These are phyloP conservation scores for Melitaea athalia DNA, from an alignment of 2,888 invertebrate genomes.

Conservation along the genomic window DNA sequence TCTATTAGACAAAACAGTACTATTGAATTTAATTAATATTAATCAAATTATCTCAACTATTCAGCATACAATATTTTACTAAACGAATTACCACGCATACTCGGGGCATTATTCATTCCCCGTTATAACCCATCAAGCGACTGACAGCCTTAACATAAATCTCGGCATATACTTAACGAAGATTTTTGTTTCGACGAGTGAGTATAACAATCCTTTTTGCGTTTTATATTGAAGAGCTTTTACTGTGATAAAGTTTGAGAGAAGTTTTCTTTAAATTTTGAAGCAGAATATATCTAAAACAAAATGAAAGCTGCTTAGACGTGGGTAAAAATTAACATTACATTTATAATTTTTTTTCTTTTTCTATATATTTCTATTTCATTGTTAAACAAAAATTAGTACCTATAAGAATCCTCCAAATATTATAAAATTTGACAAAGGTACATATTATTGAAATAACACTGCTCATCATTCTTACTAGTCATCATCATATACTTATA, in stretches of 20 bases:
- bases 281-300: background rate
- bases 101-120: conserved; percentile 25
- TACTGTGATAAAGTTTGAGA: conserved; percentile 23
- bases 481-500: no score
- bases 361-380: no score
- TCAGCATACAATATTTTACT: conserved; percentile 13
- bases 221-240: conserved; percentile 25
- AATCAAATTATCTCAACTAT: conserved; percentile 5
- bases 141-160: conserved; percentile 23
- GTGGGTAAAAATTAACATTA: no score
- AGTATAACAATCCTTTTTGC: conserved; percentile 20
- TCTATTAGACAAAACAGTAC: background rate
- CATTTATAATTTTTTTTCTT: no score
- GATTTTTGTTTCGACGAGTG: conserved; percentile 23
- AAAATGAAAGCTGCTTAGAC: no score
- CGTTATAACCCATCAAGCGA: conserved; percentile 22
- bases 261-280: conserved; percentile 14
- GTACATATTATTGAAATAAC: no score
- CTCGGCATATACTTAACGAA: conserved; percentile 15
- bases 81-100: conserved; percentile 22
- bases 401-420: no score
- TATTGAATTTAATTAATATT: background rate
- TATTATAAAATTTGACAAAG: no score
- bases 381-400: no score
- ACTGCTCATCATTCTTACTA: no score